Percentiles rank a stretch among this genome's conserved stretches.
Evolutionary conservation across 92 coral and sea anemone genomes (phyloP).

Genomic region (Anthopleura xanthogrammica): DNA sequence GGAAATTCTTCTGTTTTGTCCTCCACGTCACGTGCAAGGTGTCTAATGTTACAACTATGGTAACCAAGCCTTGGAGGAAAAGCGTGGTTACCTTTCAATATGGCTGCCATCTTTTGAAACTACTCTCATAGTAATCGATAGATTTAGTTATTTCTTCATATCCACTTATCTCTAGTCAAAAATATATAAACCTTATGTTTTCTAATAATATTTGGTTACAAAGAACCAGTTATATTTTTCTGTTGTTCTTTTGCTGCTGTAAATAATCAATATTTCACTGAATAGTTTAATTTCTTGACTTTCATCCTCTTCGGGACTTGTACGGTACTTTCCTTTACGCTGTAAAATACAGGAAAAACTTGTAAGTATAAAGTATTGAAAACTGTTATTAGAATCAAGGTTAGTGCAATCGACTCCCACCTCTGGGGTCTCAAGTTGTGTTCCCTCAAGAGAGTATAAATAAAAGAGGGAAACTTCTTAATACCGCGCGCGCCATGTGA

Average conservation of each 20-base stretch:
- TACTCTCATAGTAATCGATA: neutral
- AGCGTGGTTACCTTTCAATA: conserved; percentile 1
- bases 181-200: neutral
- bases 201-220: neutral
- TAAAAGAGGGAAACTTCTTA: too few relatives aligned
- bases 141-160: neutral
- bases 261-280: neutral
- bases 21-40: too few relatives aligned
- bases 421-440: too few relatives aligned
- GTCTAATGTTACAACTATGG: neutral
- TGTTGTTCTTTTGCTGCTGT: neutral
- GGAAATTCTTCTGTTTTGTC: too few relatives aligned
- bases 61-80: neutral
- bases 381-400: neutral
- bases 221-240: neutral
- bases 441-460: too few relatives aligned
- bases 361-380: neutral
- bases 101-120: neutral
- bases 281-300: neutral
- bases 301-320: neutral
- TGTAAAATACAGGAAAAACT: neutral
- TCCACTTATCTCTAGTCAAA: neutral
- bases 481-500: too few relatives aligned
- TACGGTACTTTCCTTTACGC: neutral
- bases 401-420: too few relatives aligned